Evolutionary conservation across 2,797 vertebrate species (phyloP), one percentile per base, ranked within the genome.

Genomic region (Semaprochilodus insignis): DNA sequence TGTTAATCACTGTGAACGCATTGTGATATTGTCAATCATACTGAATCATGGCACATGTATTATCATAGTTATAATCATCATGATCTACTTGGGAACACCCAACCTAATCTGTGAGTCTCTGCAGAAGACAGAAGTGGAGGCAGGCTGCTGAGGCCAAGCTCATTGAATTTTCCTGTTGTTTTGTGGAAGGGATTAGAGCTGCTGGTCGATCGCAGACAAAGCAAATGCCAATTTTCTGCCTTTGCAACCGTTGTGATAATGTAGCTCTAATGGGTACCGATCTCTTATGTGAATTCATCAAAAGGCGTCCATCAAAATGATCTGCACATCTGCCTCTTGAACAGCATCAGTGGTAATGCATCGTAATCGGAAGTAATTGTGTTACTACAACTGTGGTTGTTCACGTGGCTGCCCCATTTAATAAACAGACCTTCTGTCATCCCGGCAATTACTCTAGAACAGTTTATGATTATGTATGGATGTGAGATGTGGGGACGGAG

Each of bases 121-220:
- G 59, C 6, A 67, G 11, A 48, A 48, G 40, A 15, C 11, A 2
- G 17, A 19, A 21, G 40, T 66, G 34, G 21, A n/a, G 21, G 19
- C 19, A 23, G 51, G 23, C 6, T 27, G 25, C 23, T 27, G 15
- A 34, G 48, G 34, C 36, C n/a, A 8, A 48, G 67, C 70, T 27
- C 25, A 72, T 72, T 31, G 70, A 72, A 25, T 14, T 31, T 23
- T 51, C n/a, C 69, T 51, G 69, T 71, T 23, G n/a, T 51, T 72
- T 31, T 19, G 70, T 54, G 48, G 44, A 72, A 52, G 69, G 70
- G 51, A 54, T 72, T 72, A 27, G 23, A 15, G 14, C 23, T 19
- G 15, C 48, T 19, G 70, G 23, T 72, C 70, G 16, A 72, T 72
- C 6, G 23, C 15, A 25, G 63, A 70, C 36, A 70, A 23, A 70